These are phyloP conservation scores for Gymnoscopelus microlampas DNA, from an alignment of 2,797 vertebrate genomes.

Conservation along the genomic window DNA sequence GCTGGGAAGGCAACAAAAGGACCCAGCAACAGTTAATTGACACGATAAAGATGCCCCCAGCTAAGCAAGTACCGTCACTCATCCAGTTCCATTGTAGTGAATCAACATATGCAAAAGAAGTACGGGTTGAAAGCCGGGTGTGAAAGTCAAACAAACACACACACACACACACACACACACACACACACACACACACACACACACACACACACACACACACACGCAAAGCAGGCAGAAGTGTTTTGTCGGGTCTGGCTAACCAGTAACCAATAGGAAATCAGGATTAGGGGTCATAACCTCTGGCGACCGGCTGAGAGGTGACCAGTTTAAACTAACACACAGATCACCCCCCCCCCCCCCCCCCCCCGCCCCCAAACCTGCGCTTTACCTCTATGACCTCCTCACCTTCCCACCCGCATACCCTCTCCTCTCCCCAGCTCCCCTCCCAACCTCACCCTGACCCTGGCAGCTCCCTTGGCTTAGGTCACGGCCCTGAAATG, in stretches of 20 bases:
- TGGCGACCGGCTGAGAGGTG: conserved; percentile 67
- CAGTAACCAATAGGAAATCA: conserved; percentile 60
- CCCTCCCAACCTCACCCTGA: conserved; percentile 62
- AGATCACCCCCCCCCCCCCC: conserved; percentile 14
- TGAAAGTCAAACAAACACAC: conserved; percentile 43
- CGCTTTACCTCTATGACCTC: conserved; percentile 60
- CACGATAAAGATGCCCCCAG: conserved; percentile 73
- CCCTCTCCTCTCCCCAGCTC: background rate
- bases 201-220: too few relatives aligned
- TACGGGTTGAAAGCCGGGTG: too few relatives aligned
- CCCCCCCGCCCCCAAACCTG: conserved; percentile 12
- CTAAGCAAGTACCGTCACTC: conserved; percentile 72
- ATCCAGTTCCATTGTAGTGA: conserved; percentile 57
- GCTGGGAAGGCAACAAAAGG: conserved; percentile 71
- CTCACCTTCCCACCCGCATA: conserved; percentile 52
- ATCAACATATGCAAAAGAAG: conserved; percentile 52
- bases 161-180: background rate
- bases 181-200: too few relatives aligned
- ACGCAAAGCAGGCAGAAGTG: too few relatives aligned
- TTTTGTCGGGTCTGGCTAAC: conserved; percentile 19
- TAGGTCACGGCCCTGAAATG: conserved; percentile 54
- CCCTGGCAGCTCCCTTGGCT: conserved; percentile 59
- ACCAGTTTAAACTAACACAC: conserved; percentile 77
- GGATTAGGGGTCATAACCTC: conserved; percentile 55
- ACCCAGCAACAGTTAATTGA: conserved; percentile 72